Base-by-base conservation (phyloP, 2,113 vertebrate species). In the Tetrao urogallus region DNA sequence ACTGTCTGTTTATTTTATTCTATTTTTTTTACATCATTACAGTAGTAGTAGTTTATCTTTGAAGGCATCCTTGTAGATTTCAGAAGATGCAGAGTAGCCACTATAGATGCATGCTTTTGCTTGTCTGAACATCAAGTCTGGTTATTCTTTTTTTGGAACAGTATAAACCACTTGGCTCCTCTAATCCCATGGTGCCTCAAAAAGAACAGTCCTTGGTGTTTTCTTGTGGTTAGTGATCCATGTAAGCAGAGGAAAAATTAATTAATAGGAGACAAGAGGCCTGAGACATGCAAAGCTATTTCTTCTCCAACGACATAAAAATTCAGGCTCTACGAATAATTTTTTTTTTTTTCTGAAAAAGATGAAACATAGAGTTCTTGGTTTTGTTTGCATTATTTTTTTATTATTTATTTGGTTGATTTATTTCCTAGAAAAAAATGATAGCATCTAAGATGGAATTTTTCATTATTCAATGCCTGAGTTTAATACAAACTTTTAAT, bases 401-500 rank as follows among this genome's bases (percentile, higher is more conserved):
- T 56, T 65, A 38, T 38, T 84, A 63, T 90, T 90, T 77, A 70
- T 90, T 95, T 73, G 6, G 7, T 66, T 89, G 42, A 63, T 89
- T 60, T 65, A 64, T 92, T 96, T 71, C 86, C 48, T 69, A 76
- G 36, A 69, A 91, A 92, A 92, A 88, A 25, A 83, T 64, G 32
- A 48, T 63, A 85, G 54, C 86, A 88, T 82, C n/a, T 93, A 58
- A 92, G 47, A 88, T 16, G 10, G 60, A 93, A 78, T 61, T 58
- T 87, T 72, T 92, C 12, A 82, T 96, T 92, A 82, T 92, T 91
- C 47, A 80, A 93, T 73, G 42, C 92, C 84, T 93, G 40, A 38
- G 47, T 40, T 24, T 90, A 84, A 61, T 86, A 38, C 25, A 88
- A 63, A 63, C 43, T 80, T 93, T 88, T 93, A 76, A 82, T 92